A percentile compares a stretch with the other conserved stretches of the same genome.
Evolutionary conservation across 2,888 invertebrate species (phyloP).

Genomic region (Xestia c-nigrum): DNA sequence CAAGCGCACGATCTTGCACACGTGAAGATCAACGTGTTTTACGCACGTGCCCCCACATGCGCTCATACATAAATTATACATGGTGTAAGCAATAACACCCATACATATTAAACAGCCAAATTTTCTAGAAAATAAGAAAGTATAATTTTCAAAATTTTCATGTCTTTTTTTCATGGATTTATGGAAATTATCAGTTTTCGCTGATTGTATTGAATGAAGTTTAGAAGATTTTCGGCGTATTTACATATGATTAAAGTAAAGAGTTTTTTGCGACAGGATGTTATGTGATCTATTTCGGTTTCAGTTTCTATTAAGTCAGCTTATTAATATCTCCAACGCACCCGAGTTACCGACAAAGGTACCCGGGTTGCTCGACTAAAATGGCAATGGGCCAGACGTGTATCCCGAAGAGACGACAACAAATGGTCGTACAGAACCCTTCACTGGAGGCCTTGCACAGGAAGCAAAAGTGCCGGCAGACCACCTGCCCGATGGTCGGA

Average conservation of each 20-base stretch:
- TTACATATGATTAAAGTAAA: slow-evolving; percentile 29
- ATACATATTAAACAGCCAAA: slow-evolving; percentile 41
- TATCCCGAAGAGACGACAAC: too few species aligned
- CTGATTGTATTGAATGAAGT: slow-evolving; percentile 16
- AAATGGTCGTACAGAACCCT: too few species aligned
- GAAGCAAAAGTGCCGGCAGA: too few species aligned
- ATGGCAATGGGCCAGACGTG: too few species aligned
- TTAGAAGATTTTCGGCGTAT: background rate
- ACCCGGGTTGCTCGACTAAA: too few species aligned
- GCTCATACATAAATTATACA: slow-evolving; percentile 58
- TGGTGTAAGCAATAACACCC: slow-evolving; percentile 51
- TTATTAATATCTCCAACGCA: background rate
- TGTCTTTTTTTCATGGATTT: slow-evolving; percentile 9
- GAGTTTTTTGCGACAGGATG: slow-evolving; percentile 20
- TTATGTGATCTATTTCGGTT: slow-evolving; percentile 7
- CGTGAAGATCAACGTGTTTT: slow-evolving; percentile 72
- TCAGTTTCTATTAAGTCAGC: background rate
- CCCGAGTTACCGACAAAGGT: too few species aligned
- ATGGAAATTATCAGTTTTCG: slow-evolving; percentile 24
- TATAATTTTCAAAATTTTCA: slow-evolving; percentile 10
- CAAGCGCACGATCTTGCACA: slow-evolving; percentile 61
- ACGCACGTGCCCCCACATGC: slow-evolving; percentile 64
- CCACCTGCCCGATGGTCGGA: too few species aligned
- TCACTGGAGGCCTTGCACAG: too few species aligned
- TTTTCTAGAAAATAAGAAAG: slow-evolving; percentile 49